Evolutionary conservation across 2,888 invertebrate species (phyloP).

Genomic region (Drosophila melanosoma): DNA sequence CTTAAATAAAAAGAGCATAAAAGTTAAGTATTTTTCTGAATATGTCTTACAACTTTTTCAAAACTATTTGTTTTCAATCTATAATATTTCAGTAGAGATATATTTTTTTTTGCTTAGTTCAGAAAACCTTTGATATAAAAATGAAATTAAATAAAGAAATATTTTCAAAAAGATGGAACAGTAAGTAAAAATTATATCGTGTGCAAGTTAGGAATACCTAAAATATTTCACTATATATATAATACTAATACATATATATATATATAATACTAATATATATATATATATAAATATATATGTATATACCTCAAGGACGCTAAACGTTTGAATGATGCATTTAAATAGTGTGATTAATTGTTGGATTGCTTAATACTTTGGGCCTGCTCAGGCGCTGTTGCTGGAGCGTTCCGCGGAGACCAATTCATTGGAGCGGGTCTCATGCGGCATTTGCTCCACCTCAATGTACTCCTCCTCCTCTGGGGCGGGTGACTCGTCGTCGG

Average conservation of each 20-base stretch:
- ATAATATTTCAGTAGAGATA: not conserved
- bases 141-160: not conserved
- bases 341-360: constrained; percentile 10
- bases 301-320: constrained; percentile 24
- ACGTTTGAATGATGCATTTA: constrained; percentile 3
- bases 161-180: constrained; percentile 9
- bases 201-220: not conserved
- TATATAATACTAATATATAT: constrained; percentile 1
- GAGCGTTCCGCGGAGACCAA: constrained; percentile 55
- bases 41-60: not conserved
- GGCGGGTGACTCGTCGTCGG: constrained; percentile 31
- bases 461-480: constrained; percentile 85
- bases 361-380: constrained; percentile 17
- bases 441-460: constrained; percentile 84
- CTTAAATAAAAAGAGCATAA: not conserved
- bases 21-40: not conserved
- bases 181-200: constrained; percentile 11
- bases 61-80: not conserved
- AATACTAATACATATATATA: not conserved
- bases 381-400: constrained; percentile 66
- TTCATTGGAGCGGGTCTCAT: constrained; percentile 52
- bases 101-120: not conserved
- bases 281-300: not conserved
- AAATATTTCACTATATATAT: constrained; percentile 1
- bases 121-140: not conserved